Base-by-base conservation (phyloP, 2,888 invertebrate species). In the Branchipolynoe longqiensis region DNA sequence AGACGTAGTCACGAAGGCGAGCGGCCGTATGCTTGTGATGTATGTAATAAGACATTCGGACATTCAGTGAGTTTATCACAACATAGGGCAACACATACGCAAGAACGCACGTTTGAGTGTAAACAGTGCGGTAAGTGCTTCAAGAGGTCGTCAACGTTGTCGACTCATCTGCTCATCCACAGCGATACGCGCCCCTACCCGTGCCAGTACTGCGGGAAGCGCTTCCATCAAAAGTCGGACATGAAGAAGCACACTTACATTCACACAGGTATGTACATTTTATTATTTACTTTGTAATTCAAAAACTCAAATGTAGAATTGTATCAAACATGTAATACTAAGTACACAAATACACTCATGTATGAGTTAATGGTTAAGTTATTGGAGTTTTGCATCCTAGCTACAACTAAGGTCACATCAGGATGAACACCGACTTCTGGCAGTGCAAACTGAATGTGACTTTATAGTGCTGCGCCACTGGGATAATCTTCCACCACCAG, bases 181-280 rank as follows among this genome's bases (percentile, higher is more conserved):
- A 98, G 98, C 88, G 98, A 98, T 94, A 98, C 98, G 86, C 95
- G 98, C 93, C 98, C 99, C 38, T 99, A 98, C 94, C 98, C 99
- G 6, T 99, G 99, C 94, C 97, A 97, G 94, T 99, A 98, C 94
- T 99, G 99, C 94, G 99, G 99, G 86, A 99, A 99, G 94, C 95
- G 99, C 90, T 99, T 99, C 95, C 99, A 99, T 94, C 99, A 99
- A 95, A 99, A 99, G 94, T 98, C 98, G 84, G 99, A 99, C 94
- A 99, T 99, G 99, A 99, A 99, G 95, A 99, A 99, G 88, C 99
- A 99, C 95, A 99, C 99, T 38, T 99, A 99, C 93, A 99, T 97
- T 89, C 97, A 97, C 90, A 97, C 97, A 91, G 97, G 97, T 97
- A 92, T 95, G 95, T 6, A 62, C n/a, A 14, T 12, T 25, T 25